Percentiles rank a stretch among this genome's conserved stretches.
phyloP scores from a whole-genome alignment of 2,113 vertebrate species.

The Brachyhypopomus occidentalis region DNA sequence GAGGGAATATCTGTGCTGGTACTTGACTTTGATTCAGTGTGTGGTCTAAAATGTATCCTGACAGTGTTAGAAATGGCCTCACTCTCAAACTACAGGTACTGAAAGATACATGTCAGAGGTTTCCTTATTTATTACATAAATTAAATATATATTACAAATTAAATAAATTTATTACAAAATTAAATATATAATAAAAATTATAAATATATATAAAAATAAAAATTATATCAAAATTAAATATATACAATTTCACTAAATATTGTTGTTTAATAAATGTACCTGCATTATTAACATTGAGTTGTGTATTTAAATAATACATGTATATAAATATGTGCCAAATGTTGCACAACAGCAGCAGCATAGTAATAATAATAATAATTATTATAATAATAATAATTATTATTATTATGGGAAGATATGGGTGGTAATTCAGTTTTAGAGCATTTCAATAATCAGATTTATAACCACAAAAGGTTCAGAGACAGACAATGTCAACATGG shows the following conservation, averaged over 20 bases:
- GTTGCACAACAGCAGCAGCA: too few species aligned
- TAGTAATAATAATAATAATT: too few species aligned
- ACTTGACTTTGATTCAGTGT: slow-evolving; percentile 50
- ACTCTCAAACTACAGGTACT: slow-evolving; percentile 65
- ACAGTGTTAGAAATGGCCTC: slow-evolving; percentile 58
- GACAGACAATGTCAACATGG: too few species aligned
- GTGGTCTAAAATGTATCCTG: slow-evolving; percentile 43
- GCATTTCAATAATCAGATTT: too few species aligned
- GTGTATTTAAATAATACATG: not conserved
- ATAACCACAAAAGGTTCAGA: too few species aligned
- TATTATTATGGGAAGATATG: not conserved
- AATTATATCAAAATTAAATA: not conserved
- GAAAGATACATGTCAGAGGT: slow-evolving; percentile 79
- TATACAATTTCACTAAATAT: not conserved
- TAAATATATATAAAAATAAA: not conserved
- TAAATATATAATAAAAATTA: not conserved
- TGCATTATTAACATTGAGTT: not conserved
- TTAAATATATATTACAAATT: not conserved
- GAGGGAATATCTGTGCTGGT: slow-evolving; percentile 71
- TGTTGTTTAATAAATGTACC: not conserved
- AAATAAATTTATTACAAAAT: not conserved
- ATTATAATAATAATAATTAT: not conserved
- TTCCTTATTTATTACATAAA: slow-evolving; percentile 56
- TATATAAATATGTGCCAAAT: not conserved
- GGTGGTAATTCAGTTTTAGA: too few species aligned